Evolutionary conservation across 2,113 vertebrate genomes (phyloP).

Genomic region (Carassius carassius): DNA sequence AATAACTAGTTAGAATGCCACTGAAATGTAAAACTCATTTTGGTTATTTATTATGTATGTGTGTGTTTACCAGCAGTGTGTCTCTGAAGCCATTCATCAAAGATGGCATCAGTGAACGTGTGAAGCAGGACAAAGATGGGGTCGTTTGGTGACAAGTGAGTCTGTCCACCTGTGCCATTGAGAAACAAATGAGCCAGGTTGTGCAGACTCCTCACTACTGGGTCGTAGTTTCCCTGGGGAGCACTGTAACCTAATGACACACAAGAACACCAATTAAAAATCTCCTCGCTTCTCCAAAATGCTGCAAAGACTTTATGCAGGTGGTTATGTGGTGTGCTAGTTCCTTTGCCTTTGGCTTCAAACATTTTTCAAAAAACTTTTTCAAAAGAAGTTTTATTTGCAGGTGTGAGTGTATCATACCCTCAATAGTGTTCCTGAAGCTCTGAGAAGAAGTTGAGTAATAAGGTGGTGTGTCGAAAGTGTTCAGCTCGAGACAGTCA

Average conservation of each 20-base stretch:
- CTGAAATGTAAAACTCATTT: neutral
- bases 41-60: neutral
- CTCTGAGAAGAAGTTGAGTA: slow-evolving; percentile 85
- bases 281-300: neutral
- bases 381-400: neutral
- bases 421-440: slow-evolving; percentile 85
- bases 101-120: slow-evolving; percentile 93
- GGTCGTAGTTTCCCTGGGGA: slow-evolving; percentile 87
- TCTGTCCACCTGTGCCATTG: slow-evolving; percentile 94
- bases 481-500: slow-evolving; percentile 86
- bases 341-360: slow-evolving; percentile 30
- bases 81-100: slow-evolving; percentile 92
- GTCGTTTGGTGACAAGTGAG: slow-evolving; percentile 93
- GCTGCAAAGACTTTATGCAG: neutral
- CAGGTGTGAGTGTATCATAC: slow-evolving; percentile 58
- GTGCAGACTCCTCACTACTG: slow-evolving; percentile 89
- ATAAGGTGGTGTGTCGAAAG: slow-evolving; percentile 84
- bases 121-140: slow-evolving; percentile 94
- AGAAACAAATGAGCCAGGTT: slow-evolving; percentile 95
- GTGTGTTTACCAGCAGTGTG: slow-evolving; percentile 79
- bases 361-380: neutral
- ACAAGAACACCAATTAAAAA: neutral
- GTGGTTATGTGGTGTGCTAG: slow-evolving; percentile 44
- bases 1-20: neutral
- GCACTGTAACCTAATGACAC: slow-evolving; percentile 85